These are phyloP conservation scores for Taurulus bubalis DNA, from an alignment of 2,113 vertebrate species.

Conservation along the genomic window DNA sequence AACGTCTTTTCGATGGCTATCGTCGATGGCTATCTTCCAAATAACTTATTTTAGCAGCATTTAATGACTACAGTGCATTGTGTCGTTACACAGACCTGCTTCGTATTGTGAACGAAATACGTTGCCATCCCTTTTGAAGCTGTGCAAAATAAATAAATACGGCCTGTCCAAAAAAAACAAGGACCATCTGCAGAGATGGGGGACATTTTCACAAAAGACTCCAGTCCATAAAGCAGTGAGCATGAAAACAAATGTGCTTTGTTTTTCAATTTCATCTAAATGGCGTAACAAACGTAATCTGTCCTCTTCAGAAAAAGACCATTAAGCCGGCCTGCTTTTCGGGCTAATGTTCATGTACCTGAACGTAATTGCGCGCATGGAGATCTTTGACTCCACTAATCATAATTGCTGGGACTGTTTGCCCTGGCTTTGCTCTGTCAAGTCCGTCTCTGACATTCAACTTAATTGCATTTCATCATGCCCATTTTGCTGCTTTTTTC, in stretches of 20 bases:
- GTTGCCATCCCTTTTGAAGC: background rate
- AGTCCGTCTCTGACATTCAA: conserved; percentile 43
- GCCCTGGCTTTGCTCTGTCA: conserved; percentile 13
- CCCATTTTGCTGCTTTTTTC: conserved; percentile 33
- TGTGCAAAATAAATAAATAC: background rate
- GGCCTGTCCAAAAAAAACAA: background rate
- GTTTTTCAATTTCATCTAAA: conserved; percentile 17
- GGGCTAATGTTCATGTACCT: conserved; percentile 43
- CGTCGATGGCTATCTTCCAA: background rate
- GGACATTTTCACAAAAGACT: background rate
- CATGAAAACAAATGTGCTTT: conserved; percentile 18
- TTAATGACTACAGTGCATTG: background rate
- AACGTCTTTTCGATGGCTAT: background rate
- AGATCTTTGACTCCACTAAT: conserved; percentile 54
- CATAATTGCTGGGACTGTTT: conserved; percentile 37
- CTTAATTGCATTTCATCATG: conserved; percentile 29
- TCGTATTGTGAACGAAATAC: background rate
- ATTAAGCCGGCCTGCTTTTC: conserved; percentile 46
- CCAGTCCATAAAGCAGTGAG: background rate
- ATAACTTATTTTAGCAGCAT: background rate
- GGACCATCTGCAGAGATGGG: background rate
- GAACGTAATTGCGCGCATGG: conserved; percentile 30
- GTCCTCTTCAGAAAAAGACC: background rate
- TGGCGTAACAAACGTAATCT: conserved; percentile 15
- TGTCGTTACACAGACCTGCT: background rate